Evolutionary conservation across 2,888 invertebrate species (phyloP).

Genomic region (Thymelicus sylvestris): DNA sequence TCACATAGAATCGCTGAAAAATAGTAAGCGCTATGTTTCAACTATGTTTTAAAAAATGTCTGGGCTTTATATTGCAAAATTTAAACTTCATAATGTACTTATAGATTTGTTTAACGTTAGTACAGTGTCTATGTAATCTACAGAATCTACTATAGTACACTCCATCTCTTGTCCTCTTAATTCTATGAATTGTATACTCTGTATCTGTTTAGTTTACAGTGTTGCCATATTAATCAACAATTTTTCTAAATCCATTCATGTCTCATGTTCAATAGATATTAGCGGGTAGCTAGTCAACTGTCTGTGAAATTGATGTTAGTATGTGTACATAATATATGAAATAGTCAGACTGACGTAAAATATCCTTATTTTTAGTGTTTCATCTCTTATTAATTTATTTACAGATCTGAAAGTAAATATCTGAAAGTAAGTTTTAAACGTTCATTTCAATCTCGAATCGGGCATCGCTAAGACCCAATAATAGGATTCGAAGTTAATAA

Average conservation of each 20-base stretch:
- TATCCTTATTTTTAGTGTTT: conserved; percentile 21
- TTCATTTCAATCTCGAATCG: too few species aligned
- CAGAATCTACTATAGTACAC: too few species aligned
- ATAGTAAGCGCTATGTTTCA: too few species aligned
- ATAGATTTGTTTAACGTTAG: too few species aligned
- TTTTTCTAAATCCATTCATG: conserved; percentile 37
- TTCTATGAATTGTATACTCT: conserved; percentile 19
- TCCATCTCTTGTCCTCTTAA: background rate
- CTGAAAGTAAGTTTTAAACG: too few species aligned
- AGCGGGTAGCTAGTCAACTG: conserved; percentile 46
- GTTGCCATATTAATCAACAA: conserved; percentile 40
- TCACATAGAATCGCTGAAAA: too few species aligned
- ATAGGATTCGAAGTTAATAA: too few species aligned
- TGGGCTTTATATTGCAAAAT: too few species aligned
- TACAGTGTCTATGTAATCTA: too few species aligned
- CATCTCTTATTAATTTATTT: conserved; percentile 18
- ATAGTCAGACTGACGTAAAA: conserved; percentile 74
- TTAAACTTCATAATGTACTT: too few species aligned
- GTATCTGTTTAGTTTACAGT: conserved; percentile 33
- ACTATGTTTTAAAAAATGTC: too few species aligned
- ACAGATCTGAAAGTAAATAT: conserved; percentile 7
- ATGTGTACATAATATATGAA: conserved; percentile 40
- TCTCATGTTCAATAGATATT: conserved; percentile 42
- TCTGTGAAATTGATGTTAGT: conserved; percentile 37
- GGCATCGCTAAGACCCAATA: too few species aligned